Conservation (phyloP, 2,888 invertebrate genomes). For the Agrochola lychnidis region DNA sequence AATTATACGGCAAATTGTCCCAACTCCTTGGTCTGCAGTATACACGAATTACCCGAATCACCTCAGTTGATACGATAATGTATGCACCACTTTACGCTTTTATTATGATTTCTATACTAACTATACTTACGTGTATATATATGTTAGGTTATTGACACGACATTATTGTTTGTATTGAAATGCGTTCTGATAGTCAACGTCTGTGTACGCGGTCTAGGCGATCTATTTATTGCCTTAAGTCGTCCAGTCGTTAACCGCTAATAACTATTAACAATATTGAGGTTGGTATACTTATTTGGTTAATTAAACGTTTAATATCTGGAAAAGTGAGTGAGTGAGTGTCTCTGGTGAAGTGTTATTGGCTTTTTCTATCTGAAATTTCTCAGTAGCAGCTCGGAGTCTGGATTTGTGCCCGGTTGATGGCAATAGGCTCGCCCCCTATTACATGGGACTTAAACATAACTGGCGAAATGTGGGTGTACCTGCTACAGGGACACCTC, state of each 20-base stretch:
- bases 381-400: too few species aligned
- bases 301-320: background rate
- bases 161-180: conserved; percentile 45
- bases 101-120: conserved; percentile 30
- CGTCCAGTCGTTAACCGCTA: conserved; percentile 4
- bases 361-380: too few species aligned
- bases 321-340: too few species aligned
- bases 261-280: conserved; percentile 9
- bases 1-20: conserved; percentile 79
- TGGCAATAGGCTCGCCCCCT: too few species aligned
- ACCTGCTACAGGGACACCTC: too few species aligned
- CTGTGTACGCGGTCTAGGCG: conserved; percentile 11
- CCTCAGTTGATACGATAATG: conserved; percentile 62
- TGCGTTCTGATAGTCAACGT: conserved; percentile 17
- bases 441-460: too few species aligned
- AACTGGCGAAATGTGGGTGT: too few species aligned
- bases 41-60: conserved; percentile 66
- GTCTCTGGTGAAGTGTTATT: too few species aligned
- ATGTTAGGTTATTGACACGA: conserved; percentile 53
- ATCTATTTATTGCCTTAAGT: conserved; percentile 41
- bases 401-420: too few species aligned
- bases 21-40: conserved; percentile 63
- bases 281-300: background rate
- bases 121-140: background rate
- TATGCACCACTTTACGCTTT: conserved; percentile 50